Evolutionary conservation across 2,888 invertebrate genomes (phyloP).

Genomic region (Alcis repandata): DNA sequence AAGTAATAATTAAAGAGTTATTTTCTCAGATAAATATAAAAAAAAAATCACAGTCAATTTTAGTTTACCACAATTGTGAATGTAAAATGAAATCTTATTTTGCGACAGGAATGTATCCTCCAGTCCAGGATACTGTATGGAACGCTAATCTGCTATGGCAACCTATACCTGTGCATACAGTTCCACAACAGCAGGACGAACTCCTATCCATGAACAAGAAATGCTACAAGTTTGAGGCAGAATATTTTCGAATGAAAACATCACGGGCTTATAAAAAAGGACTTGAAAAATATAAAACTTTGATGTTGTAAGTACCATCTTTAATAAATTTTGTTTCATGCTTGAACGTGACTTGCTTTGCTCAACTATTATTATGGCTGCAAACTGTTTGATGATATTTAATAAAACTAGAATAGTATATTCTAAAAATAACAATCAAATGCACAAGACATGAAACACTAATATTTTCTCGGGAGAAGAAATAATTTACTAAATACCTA

Average conservation of each 20-base stretch:
- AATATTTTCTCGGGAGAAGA: too few species aligned
- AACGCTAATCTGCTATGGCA: slow-evolving; percentile 89
- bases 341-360: too few species aligned
- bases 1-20: not conserved
- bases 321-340: not conserved
- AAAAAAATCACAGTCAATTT: too few species aligned
- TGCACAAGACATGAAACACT: too few species aligned
- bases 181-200: slow-evolving; percentile 88
- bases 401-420: too few species aligned
- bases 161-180: slow-evolving; percentile 92
- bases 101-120: slow-evolving; percentile 90
- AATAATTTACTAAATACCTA: not conserved
- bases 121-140: slow-evolving; percentile 87
- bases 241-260: slow-evolving; percentile 78
- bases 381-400: too few species aligned
- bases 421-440: too few species aligned
- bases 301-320: slow-evolving; percentile 88
- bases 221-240: slow-evolving; percentile 89
- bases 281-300: slow-evolving; percentile 84
- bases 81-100: not conserved
- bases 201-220: slow-evolving; percentile 86
- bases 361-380: too few species aligned
- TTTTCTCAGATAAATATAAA: too few species aligned
- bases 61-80: too few species aligned
- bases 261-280: slow-evolving; percentile 85